These are phyloP conservation scores for Onychomys torridus DNA, from an alignment of 2,797 vertebrate species.

Conservation along the genomic window DNA sequence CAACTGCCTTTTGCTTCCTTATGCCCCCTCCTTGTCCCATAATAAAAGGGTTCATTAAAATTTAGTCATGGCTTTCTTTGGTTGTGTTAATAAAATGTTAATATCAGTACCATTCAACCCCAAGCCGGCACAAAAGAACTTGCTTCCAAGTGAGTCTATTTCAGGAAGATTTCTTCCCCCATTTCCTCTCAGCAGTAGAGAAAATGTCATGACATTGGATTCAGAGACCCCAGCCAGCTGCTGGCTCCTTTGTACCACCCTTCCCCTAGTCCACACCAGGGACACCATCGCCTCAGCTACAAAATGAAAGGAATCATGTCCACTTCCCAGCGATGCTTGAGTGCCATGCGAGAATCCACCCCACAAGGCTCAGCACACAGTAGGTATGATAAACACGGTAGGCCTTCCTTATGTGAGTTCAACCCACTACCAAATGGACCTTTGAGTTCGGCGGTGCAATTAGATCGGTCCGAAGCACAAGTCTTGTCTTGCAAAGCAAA, in stretches of 20 bases:
- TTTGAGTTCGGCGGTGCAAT: neutral
- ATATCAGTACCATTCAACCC: neutral
- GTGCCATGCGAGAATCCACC: neutral
- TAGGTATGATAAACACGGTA: neutral
- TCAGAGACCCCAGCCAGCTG: neutral
- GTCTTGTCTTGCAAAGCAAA: slow-evolving; percentile 17
- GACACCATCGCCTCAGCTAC: neutral
- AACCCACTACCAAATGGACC: neutral
- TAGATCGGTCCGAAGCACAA: neutral
- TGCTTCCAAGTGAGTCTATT: neutral
- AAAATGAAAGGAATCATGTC: neutral
- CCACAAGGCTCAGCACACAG: neutral
- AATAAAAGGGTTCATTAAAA: slow-evolving; percentile 55
- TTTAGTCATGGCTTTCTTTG: slow-evolving; percentile 3
- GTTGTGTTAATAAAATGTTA: slow-evolving; percentile 60
- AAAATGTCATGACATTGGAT: neutral
- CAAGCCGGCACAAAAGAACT: slow-evolving; percentile 16
- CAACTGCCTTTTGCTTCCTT: slow-evolving; percentile 37
- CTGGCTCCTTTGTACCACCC: neutral
- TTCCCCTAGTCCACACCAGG: neutral
- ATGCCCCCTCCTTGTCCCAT: slow-evolving; percentile 11
- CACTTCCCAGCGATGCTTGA: neutral
- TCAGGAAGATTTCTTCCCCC: slow-evolving; percentile 5
- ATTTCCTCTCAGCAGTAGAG: neutral
- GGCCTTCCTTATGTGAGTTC: neutral